These are phyloP conservation scores for Cydia pomonella DNA, from an alignment of 1,140 invertebrate species.

Conservation along the genomic window DNA sequence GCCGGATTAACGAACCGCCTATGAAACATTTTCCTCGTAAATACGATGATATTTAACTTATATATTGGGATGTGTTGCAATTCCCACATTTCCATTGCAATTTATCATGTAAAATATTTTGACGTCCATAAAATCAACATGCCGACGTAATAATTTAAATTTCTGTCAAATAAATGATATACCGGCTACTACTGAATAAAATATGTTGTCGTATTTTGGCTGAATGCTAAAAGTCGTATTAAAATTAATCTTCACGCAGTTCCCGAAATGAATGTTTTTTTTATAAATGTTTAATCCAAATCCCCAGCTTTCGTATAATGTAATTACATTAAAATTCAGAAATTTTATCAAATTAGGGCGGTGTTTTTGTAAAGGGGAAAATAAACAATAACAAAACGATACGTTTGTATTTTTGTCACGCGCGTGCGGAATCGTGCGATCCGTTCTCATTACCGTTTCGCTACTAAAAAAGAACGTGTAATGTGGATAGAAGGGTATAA, in stretches of 20 bases:
- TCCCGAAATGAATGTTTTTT: not conserved
- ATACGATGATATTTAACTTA: too few relatives aligned
- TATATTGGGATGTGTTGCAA: not conserved
- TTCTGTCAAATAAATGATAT: not conserved
- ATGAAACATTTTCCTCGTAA: too few relatives aligned
- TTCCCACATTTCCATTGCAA: not conserved
- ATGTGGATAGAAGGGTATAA: not conserved
- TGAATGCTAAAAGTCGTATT: not conserved
- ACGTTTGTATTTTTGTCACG: constrained; percentile 19
- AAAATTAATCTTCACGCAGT: not conserved
- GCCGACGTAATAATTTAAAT: too few relatives aligned
- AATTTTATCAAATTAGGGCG: constrained; percentile 3
- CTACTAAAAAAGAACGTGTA: not conserved
- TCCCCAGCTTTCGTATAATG: not conserved
- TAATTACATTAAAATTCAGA: not conserved
- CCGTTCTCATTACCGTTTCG: constrained; percentile 2
- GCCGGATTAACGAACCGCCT: too few relatives aligned
- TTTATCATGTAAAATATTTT: not conserved
- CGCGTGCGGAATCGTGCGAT: constrained; percentile 1
- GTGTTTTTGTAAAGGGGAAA: not conserved
- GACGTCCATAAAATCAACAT: not conserved
- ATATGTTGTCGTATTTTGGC: not conserved
- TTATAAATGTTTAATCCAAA: not conserved
- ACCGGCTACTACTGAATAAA: not conserved
- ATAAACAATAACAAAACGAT: constrained; percentile 23